Evolutionary conservation across 92 coral and sea anemone species (phyloP), one percentile per base, ranked within the genome.

Genomic region (Parazoanthus atlanticus): DNA sequence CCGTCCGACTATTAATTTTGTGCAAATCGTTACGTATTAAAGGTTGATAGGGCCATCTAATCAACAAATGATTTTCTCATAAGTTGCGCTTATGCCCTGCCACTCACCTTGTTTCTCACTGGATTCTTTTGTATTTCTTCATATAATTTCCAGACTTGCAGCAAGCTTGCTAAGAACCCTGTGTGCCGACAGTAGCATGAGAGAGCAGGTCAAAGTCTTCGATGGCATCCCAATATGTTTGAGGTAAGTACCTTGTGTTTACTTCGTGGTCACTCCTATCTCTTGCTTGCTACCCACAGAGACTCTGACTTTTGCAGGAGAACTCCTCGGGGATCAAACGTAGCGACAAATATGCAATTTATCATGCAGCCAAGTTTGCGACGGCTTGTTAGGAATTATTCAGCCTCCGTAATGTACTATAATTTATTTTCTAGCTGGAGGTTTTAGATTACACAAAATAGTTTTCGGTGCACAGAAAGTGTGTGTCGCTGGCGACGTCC

Each of bases 151-250:
- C 40, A 97, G 99, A 78, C 82, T 95, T 80, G 95, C 99, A 3
- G 98, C 96, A 73, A 93, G 91, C 49, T 91, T 97, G 88, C 91
- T 97, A n/a, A 92, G 98, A 80, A 93, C 92, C 71, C 88, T 97
- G 89, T 97, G 99, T 85, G 93, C 95, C 11, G 98, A 97, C 85
- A 87, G 95, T 81, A 94, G 86, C 81, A 97, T 93, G 56, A 94
- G 98, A 75, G 99, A 97, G 79, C 99, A 97, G 82, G 95, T 97
- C 46, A 97, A 97, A 78, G 93, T 97, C 85, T 97, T 89, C 90
- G 99, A 97, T 88, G 98, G 99, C 16, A 95, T 97, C 72, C 99
- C 98, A 31, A 93, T 97, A 74, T 97, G 99, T 77, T 67, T 97
- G 65, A 97, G 99, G 99, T 97, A 84, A 65, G 74, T 21, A 61